Percentiles rank a stretch among this genome's conserved stretches.
Conservation (phyloP, 2,113 vertebrate genomes). For the Phalacrocorax aristotelis region DNA sequence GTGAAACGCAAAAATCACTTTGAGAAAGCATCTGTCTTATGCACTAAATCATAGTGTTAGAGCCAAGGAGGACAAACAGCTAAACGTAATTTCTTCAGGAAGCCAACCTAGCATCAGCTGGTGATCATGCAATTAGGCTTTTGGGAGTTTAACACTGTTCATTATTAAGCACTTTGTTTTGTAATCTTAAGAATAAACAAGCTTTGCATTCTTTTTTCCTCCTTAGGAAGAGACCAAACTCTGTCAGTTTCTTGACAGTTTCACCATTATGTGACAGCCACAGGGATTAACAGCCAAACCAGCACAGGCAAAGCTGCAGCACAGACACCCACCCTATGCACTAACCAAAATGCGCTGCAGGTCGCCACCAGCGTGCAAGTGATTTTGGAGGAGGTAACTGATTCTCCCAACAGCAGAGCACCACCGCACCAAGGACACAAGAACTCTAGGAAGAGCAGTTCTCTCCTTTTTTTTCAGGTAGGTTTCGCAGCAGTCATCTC, state of each 20-base stretch:
- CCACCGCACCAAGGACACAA: rapidly evolving
- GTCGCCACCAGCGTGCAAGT: rapidly evolving
- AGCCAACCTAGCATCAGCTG: not conserved
- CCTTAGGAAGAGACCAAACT: not conserved
- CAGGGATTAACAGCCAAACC: no score
- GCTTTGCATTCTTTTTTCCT: not conserved
- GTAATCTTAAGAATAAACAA: not conserved
- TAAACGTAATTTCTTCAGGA: not conserved
- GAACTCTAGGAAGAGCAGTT: no score
- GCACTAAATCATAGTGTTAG: not conserved
- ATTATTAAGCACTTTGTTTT: not conserved
- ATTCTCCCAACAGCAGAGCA: no score
- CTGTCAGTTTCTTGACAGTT: not conserved
- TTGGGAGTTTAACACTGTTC: not conserved
- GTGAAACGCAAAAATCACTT: not conserved
- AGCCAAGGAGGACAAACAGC: not conserved
- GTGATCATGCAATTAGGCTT: rapidly evolving
- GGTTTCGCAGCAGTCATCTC: not conserved
- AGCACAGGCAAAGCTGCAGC: no score
- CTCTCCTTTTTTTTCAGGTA: not conserved
- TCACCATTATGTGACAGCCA: rapidly evolving
- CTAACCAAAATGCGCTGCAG: no score
- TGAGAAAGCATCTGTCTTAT: not conserved
- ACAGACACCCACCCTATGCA: not conserved
- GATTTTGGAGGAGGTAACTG: not conserved